These are phyloP conservation scores for Phasianus colchicus DNA, from an alignment of 2,113 vertebrate genomes.

Conservation along the genomic window DNA sequence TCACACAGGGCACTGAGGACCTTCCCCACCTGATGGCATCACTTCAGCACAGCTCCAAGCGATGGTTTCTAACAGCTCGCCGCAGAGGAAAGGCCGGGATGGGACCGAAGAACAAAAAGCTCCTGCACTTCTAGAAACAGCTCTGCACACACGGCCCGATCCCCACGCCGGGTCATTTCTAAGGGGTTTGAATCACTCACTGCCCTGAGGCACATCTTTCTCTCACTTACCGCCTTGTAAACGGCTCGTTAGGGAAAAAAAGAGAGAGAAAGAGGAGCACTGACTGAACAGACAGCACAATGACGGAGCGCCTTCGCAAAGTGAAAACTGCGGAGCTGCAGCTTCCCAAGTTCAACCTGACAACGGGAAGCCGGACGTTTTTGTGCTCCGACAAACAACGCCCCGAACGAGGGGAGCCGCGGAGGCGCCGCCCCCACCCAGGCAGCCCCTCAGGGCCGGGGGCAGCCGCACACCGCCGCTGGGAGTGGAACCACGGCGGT, in stretches of 20 bases:
- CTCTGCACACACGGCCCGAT: neutral
- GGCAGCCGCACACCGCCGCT: too few relatives aligned
- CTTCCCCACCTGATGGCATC: neutral
- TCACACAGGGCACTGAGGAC: fast-evolving
- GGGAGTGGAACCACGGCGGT: too few relatives aligned
- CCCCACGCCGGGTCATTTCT: neutral
- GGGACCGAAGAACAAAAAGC: neutral
- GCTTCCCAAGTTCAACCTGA: neutral
- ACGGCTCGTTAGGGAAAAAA: neutral
- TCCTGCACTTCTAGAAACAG: neutral
- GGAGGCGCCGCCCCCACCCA: neutral
- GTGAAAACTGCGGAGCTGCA: slow-evolving; percentile 8
- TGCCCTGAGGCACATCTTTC: slow-evolving; percentile 21
- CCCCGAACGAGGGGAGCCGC: neutral
- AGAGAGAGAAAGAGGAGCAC: neutral
- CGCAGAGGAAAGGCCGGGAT: neutral
- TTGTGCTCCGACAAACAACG: neutral
- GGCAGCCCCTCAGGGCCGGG: neutral
- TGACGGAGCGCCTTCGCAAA: neutral
- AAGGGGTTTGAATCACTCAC: neutral
- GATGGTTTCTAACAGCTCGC: neutral
- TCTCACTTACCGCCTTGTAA: neutral
- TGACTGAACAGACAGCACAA: neutral
- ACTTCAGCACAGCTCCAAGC: neutral
- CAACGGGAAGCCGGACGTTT: slow-evolving; percentile 46